These are phyloP conservation scores for Macroglossus sobrinus DNA, from an alignment of 2,113 vertebrate genomes.

Conservation along the genomic window DNA sequence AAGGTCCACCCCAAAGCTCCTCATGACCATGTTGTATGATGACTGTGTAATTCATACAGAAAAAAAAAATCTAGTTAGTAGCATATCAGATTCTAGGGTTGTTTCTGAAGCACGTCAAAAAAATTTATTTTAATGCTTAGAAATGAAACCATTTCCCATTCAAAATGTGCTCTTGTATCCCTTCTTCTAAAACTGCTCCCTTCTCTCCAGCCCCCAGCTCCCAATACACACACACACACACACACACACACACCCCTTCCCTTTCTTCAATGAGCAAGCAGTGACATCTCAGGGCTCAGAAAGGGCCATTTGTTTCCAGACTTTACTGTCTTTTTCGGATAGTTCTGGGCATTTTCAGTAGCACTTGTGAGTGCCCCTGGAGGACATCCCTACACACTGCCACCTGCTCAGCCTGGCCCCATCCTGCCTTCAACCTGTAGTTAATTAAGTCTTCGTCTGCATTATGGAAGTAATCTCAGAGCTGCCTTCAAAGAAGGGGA, in stretches of 20 bases:
- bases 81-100: neutral
- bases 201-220: accelerated
- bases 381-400: neutral
- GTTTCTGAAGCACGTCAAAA: neutral
- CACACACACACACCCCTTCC: accelerated
- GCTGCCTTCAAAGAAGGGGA: neutral
- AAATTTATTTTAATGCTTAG: neutral
- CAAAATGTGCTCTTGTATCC: accelerated
- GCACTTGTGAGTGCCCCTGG: neutral
- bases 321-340: neutral
- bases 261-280: neutral
- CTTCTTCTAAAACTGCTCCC: neutral
- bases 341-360: neutral
- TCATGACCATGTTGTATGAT: neutral
- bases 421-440: accelerated
- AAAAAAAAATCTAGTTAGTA: neutral
- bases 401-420: neutral
- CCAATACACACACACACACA: accelerated
- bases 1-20: neutral
- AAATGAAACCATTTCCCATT: neutral
- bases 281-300: neutral
- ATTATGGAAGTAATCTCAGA: neutral
- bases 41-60: neutral
- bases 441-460: neutral
- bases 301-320: neutral